Conservation (phyloP, 2,113 vertebrate species). For the Lichenostomus cassidix region DNA sequence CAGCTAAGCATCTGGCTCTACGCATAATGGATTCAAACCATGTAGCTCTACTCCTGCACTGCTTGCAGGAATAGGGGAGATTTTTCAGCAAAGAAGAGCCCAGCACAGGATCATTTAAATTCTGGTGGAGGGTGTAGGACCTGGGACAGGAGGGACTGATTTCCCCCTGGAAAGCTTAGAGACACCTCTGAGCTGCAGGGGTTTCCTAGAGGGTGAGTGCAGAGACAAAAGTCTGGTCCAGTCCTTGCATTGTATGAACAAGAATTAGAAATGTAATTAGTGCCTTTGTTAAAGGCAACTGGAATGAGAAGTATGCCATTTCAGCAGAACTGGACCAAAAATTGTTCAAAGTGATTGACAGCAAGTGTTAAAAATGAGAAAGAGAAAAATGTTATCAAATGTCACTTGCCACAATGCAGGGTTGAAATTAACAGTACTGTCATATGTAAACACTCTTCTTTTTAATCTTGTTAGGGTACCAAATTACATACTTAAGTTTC, state of each 20-base stretch:
- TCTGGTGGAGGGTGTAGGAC: not conserved
- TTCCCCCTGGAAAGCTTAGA: not conserved
- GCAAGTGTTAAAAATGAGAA: not conserved
- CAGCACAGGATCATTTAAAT: not conserved
- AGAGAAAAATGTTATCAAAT: conserved; percentile 5
- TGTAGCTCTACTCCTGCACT: not conserved
- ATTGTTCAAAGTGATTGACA: not conserved
- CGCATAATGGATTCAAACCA: not conserved
- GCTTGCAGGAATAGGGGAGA: not conserved
- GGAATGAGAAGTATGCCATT: not conserved
- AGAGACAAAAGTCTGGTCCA: not conserved
- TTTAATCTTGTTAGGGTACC: not conserved
- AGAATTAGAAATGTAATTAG: not conserved
- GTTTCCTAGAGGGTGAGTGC: not conserved
- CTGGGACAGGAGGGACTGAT: not conserved
- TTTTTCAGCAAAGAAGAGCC: not conserved
- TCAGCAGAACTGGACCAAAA: conserved; percentile 31
- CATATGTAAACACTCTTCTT: not conserved
- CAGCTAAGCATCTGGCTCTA: not conserved
- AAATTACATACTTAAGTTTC: not conserved
- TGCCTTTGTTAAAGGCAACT: not conserved
- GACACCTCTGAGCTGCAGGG: not conserved
- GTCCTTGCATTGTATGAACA: not conserved
- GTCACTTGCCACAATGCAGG: not conserved
- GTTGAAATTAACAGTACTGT: not conserved